These are phyloP conservation scores for Parazoanthus swiftii DNA, from an alignment of 92 coral and sea anemone genomes.

Conservation along the genomic window DNA sequence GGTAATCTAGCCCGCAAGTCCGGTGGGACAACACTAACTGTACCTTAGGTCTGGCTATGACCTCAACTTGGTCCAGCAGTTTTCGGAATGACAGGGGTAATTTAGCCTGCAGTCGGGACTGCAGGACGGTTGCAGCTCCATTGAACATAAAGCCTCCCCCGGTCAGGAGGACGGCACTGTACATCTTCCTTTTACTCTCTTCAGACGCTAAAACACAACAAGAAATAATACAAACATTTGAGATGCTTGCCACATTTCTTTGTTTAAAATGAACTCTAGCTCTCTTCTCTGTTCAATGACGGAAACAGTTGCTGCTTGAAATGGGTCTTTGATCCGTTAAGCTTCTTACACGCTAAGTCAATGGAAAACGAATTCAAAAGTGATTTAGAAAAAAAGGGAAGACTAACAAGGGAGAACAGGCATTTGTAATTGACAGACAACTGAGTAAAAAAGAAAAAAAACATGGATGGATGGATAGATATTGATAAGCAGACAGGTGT, in stretches of 20 bases:
- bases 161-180: conserved; percentile 78
- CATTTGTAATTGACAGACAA: too few relatives aligned
- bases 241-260: neutral
- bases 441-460: too few relatives aligned
- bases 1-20: conserved; percentile 42
- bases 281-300: too few relatives aligned
- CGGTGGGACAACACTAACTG: neutral
- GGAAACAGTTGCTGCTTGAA: too few relatives aligned
- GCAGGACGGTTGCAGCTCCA: conserved; percentile 82
- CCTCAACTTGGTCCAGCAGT: conserved; percentile 88
- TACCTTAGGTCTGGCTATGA: conserved; percentile 95
- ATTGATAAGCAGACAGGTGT: too few relatives aligned
- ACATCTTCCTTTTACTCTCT: conserved; percentile 93
- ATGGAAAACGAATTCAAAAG: too few relatives aligned
- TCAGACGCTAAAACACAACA: conserved; percentile 67
- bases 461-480: too few relatives aligned
- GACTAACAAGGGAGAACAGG: too few relatives aligned
- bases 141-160: conserved; percentile 97
- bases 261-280: too few relatives aligned
- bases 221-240: neutral
- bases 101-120: conserved; percentile 88
- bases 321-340: too few relatives aligned
- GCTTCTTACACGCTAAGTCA: too few relatives aligned
- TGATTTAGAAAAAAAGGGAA: too few relatives aligned
- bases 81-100: conserved; percentile 85